Percentiles rank a stretch among this genome's conserved stretches.
phyloP scores from a whole-genome alignment of 2,797 vertebrate species.

The Ceryle rudis region DNA sequence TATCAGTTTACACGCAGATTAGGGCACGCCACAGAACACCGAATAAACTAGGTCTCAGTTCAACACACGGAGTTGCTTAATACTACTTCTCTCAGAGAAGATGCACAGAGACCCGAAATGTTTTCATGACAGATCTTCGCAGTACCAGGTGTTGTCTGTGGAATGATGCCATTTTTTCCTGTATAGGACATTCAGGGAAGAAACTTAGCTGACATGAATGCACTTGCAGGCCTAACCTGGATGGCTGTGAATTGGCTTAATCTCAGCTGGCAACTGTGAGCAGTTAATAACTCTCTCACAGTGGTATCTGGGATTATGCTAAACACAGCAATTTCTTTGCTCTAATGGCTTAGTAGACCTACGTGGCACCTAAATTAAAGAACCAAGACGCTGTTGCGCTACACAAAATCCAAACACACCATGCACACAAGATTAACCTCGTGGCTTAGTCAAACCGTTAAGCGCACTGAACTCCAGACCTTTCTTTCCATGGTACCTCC shows the following conservation, averaged over 20 bases:
- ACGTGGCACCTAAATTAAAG: conserved; percentile 56
- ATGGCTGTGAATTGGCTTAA: conserved; percentile 95
- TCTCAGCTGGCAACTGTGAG: conserved; percentile 99
- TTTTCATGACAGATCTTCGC: conserved; percentile 44
- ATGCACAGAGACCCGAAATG: conserved; percentile 9
- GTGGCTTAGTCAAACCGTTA: not conserved
- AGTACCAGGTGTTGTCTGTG: conserved; percentile 73
- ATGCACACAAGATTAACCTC: not conserved
- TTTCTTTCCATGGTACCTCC: not conserved
- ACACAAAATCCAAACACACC: not conserved
- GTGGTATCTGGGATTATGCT: conserved; percentile 97
- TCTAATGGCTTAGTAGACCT: conserved; percentile 80
- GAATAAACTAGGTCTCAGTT: conserved; percentile 46
- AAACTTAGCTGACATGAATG: conserved; percentile 61
- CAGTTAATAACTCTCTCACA: conserved; percentile 90
- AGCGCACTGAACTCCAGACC: not conserved
- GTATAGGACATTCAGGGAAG: conserved; percentile 39
- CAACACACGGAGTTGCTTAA: conserved; percentile 45
- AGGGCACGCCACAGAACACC: conserved; percentile 26
- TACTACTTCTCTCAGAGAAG: conserved; percentile 32
- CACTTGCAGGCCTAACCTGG: conserved; percentile 75
- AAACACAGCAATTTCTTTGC: conserved; percentile 88
- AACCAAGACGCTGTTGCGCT: not conserved
- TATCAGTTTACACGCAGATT: conserved; percentile 24
- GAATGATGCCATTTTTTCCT: conserved; percentile 61